Base-by-base conservation (phyloP, 2,797 vertebrate genomes). In the Stomatorhinus walkeri region DNA sequence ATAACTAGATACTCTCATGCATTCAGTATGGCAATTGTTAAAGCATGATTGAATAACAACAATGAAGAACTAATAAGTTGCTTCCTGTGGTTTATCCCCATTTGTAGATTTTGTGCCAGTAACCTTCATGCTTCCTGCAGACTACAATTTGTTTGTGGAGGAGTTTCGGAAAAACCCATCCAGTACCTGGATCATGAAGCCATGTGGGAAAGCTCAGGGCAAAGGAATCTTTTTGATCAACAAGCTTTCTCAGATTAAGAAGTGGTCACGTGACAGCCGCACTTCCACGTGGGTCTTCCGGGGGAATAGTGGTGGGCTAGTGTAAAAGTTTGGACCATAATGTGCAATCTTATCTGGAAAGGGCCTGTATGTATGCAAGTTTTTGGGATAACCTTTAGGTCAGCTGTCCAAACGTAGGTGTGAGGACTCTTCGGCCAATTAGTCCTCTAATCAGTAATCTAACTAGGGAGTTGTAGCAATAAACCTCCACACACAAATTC, bases 131-230 rank as follows among this genome's bases (percentile, higher is more conserved):
- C 98, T 99, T 81, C 98, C 98, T 0, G 97, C 98, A 0, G 98
- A 99, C 93, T 99, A 99, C 85, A 99, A 99, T 90, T 95, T 99
- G 90, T 99, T 99, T 16, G 98, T 99, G 91, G 98, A 99, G 93
- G 98, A 99, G 94, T 99, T 97, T 93, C 93, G 98, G 87, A 99
- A 98, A 93, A 99, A 97, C 92, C 98, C 98, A 0, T 98, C 97
- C 90, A 99, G 97, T 95, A 99, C 98, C 0, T 99, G 98, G 98
- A 99, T 99, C 93, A 99, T 99, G 98, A 99, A 99, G 91, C 98
- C 98, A 0, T 99, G 98, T 4, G 98, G 98, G 68, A 99, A 99
- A 92, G 98, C 98, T 87, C 98, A 99, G 93, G 98, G 98, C 22
- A 99, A 98, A 93, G 98, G 98, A 92, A 99, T 99, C 94, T 99